Evolutionary conservation across 2,797 vertebrate genomes (phyloP).

Genomic region (Sebastes nivosus): DNA sequence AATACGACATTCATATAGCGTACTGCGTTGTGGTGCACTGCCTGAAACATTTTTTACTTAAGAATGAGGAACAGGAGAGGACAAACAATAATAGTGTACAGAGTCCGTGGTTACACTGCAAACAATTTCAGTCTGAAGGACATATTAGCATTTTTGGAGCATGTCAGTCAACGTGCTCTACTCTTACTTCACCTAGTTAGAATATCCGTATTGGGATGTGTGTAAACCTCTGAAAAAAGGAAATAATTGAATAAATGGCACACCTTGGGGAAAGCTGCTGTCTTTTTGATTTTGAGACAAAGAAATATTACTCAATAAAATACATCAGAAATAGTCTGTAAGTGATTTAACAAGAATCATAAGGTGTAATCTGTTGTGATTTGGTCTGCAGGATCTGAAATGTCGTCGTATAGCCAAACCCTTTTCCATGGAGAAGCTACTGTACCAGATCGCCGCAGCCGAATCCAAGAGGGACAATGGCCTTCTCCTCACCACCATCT

Average conservation of each 20-base stretch:
- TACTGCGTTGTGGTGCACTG: neutral
- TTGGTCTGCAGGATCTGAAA: slow-evolving; percentile 92
- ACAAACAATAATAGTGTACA: neutral
- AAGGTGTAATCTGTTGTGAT: neutral
- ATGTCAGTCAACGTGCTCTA: neutral
- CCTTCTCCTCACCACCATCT: slow-evolving; percentile 93
- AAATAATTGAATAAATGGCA: neutral
- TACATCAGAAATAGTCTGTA: neutral
- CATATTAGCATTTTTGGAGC: neutral
- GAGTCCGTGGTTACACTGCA: neutral
- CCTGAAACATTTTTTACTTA: neutral
- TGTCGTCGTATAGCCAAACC: slow-evolving; percentile 95
- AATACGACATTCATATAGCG: slow-evolving; percentile 38
- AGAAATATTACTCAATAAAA: neutral
- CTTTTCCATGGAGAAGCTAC: slow-evolving; percentile 99
- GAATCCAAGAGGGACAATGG: slow-evolving; percentile 97
- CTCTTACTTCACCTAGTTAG: neutral
- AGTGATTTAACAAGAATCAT: neutral
- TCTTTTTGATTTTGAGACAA: neutral
- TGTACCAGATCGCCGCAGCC: slow-evolving; percentile 97
- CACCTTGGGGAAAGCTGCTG: neutral
- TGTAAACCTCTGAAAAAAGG: neutral
- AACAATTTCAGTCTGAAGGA: neutral
- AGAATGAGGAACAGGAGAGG: neutral
- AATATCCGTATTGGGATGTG: neutral